Evolutionary conservation across 2,113 vertebrate species (phyloP), one percentile per base, ranked within the genome.

Genomic region (Pogonocichla stellata): DNA sequence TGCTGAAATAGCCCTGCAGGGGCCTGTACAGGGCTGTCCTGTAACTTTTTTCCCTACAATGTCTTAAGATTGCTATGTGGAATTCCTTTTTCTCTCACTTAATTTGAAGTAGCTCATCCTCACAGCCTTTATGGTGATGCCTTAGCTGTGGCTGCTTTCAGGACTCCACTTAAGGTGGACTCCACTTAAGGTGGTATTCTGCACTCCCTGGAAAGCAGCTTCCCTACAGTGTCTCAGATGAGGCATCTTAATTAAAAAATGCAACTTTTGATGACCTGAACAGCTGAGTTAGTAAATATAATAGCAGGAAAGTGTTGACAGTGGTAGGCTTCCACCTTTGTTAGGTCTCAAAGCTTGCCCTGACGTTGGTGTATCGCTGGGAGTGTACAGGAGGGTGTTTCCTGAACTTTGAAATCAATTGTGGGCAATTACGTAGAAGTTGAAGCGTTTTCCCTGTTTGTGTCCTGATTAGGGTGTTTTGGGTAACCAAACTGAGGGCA

Each of bases 331-430:
- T 58, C n/a, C 29, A 57, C n/a, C 31, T 79, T 71, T 88, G 28
- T 72, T 82, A 53, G 42, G 26, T 77, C 58, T 90, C 53, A 69
- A 19, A 73, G 38, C 58, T 82, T 75, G 38, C 11, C 28, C n/a
- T 22, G 50, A 14, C 2, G 0, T 53, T 79, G 19, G 16, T 69
- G 26, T 75, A 38, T 86, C 38, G 26, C 4, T 82, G 81, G 58
- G 66, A 91, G 66, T 87, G 61, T 77, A 57, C 34, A 11, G 29
- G 33, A 87, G 78, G 80, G 71, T 92, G 74, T 88, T 95, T 60
- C 71, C 80, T 95, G 80, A 78, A 92, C 91, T 92, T 92, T 93
- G 94, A 88, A 73, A 88, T 73, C 34, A 58, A 38, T 34, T 38
- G 20, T 45, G 23, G 29, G 12, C 34, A 74, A 13, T 36, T 34